These are phyloP conservation scores for Saccopteryx leptura DNA, from an alignment of 2,113 vertebrate species.

Conservation along the genomic window DNA sequence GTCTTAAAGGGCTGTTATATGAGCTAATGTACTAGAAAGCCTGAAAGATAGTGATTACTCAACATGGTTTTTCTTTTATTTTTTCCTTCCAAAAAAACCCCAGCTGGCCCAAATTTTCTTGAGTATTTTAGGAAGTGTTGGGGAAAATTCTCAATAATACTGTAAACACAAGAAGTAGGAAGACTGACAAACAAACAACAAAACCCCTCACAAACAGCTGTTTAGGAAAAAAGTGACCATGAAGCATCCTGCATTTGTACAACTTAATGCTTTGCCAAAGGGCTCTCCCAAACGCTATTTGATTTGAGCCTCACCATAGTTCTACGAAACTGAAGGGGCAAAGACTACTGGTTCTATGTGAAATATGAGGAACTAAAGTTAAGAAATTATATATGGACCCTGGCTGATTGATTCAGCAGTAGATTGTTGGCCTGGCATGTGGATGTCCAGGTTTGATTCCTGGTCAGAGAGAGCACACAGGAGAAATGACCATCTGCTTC, in stretches of 20 bases:
- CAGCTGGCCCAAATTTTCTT: not conserved
- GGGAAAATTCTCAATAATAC: not conserved
- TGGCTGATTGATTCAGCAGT: too few relatives aligned
- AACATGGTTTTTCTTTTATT: not conserved
- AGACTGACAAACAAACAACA: not conserved
- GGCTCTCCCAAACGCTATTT: not conserved
- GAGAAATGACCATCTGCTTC: too few relatives aligned
- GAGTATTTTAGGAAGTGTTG: conserved; percentile 33
- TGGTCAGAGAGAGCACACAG: too few relatives aligned
- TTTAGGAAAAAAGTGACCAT: not conserved
- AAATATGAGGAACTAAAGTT: not conserved
- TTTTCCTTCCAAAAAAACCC: not conserved
- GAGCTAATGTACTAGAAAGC: not conserved
- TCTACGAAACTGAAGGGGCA: conserved; percentile 9
- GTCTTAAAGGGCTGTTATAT: not conserved
- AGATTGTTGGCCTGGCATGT: too few relatives aligned
- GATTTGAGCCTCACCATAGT: not conserved
- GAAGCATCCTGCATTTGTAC: not conserved
- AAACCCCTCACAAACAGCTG: not conserved
- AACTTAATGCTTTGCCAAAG: conserved; percentile 1
- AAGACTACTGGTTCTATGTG: not conserved
- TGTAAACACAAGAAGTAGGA: conserved; percentile 16
- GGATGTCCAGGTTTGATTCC: too few relatives aligned
- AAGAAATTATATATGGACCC: not conserved
- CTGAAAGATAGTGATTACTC: not conserved